These are phyloP conservation scores for Microcaecilia unicolor DNA, from an alignment of 2,797 vertebrate genomes.

Conservation along the genomic window DNA sequence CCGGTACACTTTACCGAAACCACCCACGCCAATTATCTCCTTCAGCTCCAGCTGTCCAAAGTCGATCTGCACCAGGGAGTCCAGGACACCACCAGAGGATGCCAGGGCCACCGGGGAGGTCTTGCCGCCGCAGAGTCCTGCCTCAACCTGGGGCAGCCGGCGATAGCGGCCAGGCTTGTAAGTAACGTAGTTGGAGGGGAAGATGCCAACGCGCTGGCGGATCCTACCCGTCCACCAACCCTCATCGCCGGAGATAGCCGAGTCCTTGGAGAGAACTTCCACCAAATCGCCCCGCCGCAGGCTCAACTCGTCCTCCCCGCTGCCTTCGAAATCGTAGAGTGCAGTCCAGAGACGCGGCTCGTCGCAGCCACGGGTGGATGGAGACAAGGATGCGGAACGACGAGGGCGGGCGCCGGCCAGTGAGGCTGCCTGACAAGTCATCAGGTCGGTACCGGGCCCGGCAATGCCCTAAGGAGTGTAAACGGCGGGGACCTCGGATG, in stretches of 20 bases:
- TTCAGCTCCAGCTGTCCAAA: slow-evolving; percentile 77
- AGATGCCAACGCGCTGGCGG: slow-evolving; percentile 75
- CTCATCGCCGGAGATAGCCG: slow-evolving; percentile 77
- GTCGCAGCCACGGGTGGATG: background rate
- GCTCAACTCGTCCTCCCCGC: slow-evolving; percentile 79
- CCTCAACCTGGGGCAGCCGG: slow-evolving; percentile 25
- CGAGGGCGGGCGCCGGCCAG: background rate
- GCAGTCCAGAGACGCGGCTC: slow-evolving; percentile 63
- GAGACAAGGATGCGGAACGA: no score
- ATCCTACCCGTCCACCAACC: slow-evolving; percentile 87
- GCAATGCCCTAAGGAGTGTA: no score
- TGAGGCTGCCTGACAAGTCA: no score
- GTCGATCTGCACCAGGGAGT: slow-evolving; percentile 65
- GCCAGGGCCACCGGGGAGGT: background rate
- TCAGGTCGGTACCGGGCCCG: no score
- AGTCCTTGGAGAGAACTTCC: slow-evolving; percentile 78
- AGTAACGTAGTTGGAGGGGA: slow-evolving; percentile 79
- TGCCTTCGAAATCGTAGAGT: slow-evolving; percentile 77
- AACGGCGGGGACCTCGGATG: no score
- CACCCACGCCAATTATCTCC: slow-evolving; percentile 88
- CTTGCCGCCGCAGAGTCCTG: background rate
- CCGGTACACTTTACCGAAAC: slow-evolving; percentile 88
- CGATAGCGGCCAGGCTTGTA: slow-evolving; percentile 55
- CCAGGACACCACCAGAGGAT: slow-evolving; percentile 31
- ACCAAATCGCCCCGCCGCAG: slow-evolving; percentile 74